These are phyloP conservation scores for Drosophila erecta DNA, from an alignment of 1,140 invertebrate species.

Conservation along the genomic window DNA sequence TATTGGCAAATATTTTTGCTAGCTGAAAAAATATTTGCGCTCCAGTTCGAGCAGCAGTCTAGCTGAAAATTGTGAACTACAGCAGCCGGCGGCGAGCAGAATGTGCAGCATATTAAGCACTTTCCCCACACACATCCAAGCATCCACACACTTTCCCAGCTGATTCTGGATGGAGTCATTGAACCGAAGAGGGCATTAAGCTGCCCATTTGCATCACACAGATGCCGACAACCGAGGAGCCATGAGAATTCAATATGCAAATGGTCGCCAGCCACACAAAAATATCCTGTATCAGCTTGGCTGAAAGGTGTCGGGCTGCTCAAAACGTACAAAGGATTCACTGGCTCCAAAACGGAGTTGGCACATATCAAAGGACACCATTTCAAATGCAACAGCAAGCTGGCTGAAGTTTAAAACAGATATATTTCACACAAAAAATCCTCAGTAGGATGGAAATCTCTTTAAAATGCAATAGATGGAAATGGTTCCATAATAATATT, in stretches of 20 bases:
- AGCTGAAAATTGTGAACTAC: slow-evolving; percentile 44
- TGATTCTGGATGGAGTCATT: slow-evolving; percentile 40
- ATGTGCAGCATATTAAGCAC: slow-evolving; percentile 65
- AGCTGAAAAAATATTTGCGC: slow-evolving; percentile 65
- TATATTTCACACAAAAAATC: background rate
- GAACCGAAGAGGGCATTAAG: slow-evolving; percentile 51
- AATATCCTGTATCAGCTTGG: slow-evolving; percentile 19
- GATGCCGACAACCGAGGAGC: background rate
- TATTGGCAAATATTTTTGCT: slow-evolving; percentile 72
- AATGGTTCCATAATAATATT: background rate
- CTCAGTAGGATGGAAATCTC: background rate
- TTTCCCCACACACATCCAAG: background rate
- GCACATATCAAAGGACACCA: background rate
- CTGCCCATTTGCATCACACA: slow-evolving; percentile 55
- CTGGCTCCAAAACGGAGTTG: background rate
- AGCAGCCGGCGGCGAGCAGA: slow-evolving; percentile 35
- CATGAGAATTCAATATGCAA: slow-evolving; percentile 30
- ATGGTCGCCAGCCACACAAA: slow-evolving; percentile 22
- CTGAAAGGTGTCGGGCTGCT: slow-evolving; percentile 26
- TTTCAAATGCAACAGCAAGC: background rate
- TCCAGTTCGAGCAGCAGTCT: slow-evolving; percentile 16
- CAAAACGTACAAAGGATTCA: slow-evolving; percentile 11
- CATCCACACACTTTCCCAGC: background rate
- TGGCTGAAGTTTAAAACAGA: background rate
- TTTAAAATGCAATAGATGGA: background rate